Evolutionary conservation across 2,113 vertebrate genomes (phyloP), one percentile per base, ranked within the genome.

Genomic region (Sphyrna mokarran): DNA sequence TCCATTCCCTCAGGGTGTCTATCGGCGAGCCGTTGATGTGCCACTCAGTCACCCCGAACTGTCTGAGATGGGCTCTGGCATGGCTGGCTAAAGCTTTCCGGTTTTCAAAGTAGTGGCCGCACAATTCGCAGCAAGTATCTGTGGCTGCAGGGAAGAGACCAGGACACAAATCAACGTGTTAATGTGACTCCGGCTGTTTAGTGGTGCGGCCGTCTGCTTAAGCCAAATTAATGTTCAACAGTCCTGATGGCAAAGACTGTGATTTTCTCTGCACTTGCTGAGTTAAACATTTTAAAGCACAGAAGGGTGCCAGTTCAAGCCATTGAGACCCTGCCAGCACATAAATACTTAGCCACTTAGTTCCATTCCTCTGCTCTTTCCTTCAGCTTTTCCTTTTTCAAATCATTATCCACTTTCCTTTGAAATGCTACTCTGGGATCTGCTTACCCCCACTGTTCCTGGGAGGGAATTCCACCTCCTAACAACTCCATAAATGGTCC

Each of bases 21-120:
- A 99, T 99, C 43, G 99, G 99, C 0, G 99, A 99, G 14, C 99
- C 99, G 8, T 99, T 99, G 1, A 99, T 99, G 18, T 98, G 99
- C 99, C 99, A 99, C 95, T 99, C 99, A 0, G 99, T 99, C 97
- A 99, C 99, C 0, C 99, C 99, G 4, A 99, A 99, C 96, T 99
- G 99, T 40, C 99, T 97, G 93, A 99, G 98, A 96, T 99, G 99
- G 0, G 99, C 98, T 13, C 98, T 98, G 0, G 99, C 99, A 1
- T 99, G 99, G 97, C 99, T 99, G 63, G 99, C 99, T 97, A 99
- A 96, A 0, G 99, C 99, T 96, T 99, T 99, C 5, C 99, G 98
- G 97, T 99, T 99, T 97, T 99, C 99, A 70, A 99, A 99, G 98
- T 98, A 99, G 96, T 99, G 99, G 68, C 99, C 99, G 2, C 99